These are phyloP conservation scores for Peromyscus eremicus DNA, from an alignment of 2,797 vertebrate species.

Conservation along the genomic window DNA sequence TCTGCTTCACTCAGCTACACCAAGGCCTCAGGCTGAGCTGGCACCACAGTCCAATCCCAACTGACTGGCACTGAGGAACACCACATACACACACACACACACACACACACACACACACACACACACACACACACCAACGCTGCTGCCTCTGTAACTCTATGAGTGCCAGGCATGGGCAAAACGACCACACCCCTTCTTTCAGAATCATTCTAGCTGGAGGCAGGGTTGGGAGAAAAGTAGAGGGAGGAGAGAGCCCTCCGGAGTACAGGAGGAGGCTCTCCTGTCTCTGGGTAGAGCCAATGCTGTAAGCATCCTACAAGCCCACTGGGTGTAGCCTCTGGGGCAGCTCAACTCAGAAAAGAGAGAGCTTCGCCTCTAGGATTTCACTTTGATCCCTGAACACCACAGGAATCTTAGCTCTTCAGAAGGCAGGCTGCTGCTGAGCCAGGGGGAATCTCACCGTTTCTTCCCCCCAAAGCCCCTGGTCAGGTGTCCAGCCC, in stretches of 20 bases:
- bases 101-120: too few relatives aligned
- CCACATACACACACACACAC: not conserved
- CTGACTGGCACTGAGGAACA: constrained; percentile 64
- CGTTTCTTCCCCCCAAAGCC: constrained; percentile 68
- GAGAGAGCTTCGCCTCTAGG: constrained; percentile 60
- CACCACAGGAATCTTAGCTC: constrained; percentile 60
- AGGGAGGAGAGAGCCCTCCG: not conserved
- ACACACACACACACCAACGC: not conserved
- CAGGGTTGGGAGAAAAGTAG: not conserved
- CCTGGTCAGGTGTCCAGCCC: constrained; percentile 53
- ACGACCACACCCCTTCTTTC: constrained; percentile 23
- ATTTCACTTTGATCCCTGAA: constrained; percentile 78
- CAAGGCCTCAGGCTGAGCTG: constrained; percentile 72
- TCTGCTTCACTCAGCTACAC: constrained; percentile 63
- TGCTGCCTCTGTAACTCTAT: constrained; percentile 38
- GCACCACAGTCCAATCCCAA: constrained; percentile 53
- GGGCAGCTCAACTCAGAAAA: constrained; percentile 54
- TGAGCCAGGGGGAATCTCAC: constrained; percentile 49
- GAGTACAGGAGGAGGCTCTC: too few relatives aligned
- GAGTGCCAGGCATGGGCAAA: not conserved
- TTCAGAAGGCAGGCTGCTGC: constrained; percentile 71
- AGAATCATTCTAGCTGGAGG: constrained; percentile 15
- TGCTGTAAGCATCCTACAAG: not conserved
- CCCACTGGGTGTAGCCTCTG: not conserved
- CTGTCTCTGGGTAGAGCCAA: not conserved